Evolutionary conservation across 2,888 invertebrate species (phyloP).

Genomic region (Yponomeuta sedellus): DNA sequence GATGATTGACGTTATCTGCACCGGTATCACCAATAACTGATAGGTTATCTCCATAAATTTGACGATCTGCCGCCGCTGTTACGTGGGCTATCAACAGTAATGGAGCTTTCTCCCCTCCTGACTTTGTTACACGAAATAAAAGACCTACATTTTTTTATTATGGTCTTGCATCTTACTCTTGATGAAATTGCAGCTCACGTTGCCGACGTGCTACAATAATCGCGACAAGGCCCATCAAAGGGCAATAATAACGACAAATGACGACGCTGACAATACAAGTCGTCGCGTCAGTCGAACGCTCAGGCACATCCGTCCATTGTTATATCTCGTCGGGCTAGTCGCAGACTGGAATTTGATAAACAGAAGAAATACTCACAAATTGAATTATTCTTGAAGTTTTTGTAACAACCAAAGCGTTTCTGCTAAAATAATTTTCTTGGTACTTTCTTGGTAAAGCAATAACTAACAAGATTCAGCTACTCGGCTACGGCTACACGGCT

Average conservation of each 20-base stretch:
- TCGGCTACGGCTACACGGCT: not conserved
- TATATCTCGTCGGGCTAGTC: slow-evolving; percentile 8
- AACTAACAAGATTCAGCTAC: not conserved
- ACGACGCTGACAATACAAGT: slow-evolving; percentile 23
- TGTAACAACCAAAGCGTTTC: no score
- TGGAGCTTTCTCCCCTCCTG: slow-evolving; percentile 35
- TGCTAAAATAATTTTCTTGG: not conserved
- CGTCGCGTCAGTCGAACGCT: not conserved
- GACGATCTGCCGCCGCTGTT: slow-evolving; percentile 32
- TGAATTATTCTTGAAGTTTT: not conserved
- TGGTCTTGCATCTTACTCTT: no score
- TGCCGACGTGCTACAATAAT: not conserved
- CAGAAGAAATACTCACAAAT: not conserved
- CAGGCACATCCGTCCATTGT: slow-evolving; percentile 52
- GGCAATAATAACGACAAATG: slow-evolving; percentile 16
- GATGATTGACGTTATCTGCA: slow-evolving; percentile 33
- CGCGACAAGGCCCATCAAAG: slow-evolving; percentile 2
- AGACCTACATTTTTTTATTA: no score
- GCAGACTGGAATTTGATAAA: not conserved
- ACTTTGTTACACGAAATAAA: slow-evolving; percentile 5
- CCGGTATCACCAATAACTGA: slow-evolving; percentile 25
- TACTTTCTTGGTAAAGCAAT: not conserved
- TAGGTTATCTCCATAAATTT: slow-evolving; percentile 32
- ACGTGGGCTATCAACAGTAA: slow-evolving; percentile 47
- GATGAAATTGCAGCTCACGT: not conserved